Conservation (phyloP, 2,113 vertebrate genomes). For the Pleuronectes platessa region DNA sequence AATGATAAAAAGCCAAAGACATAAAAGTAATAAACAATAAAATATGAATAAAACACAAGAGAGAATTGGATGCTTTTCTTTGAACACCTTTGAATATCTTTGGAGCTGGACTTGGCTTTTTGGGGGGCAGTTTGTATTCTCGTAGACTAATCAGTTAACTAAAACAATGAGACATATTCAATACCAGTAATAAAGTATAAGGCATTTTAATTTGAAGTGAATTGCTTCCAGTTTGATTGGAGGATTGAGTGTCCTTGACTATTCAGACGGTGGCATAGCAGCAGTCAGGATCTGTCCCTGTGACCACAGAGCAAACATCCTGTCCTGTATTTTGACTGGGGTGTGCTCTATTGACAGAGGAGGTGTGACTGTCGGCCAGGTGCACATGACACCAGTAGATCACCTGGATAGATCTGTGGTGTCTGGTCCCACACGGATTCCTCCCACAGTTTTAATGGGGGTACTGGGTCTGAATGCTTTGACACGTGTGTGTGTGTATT, state of each 20-base stretch:
- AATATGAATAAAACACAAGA: no score
- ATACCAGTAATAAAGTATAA: no score
- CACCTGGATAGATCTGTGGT: neutral
- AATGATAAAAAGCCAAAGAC: no score
- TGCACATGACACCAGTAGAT: neutral
- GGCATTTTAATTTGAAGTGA: neutral
- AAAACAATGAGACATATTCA: neutral
- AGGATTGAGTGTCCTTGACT: no score
- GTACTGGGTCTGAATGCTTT: neutral
- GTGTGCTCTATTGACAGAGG: conserved; percentile 23
- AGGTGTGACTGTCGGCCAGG: conserved; percentile 21
- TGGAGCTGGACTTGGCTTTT: no score
- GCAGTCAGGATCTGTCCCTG: neutral
- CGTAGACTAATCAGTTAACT: no score
- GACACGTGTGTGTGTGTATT: neutral
- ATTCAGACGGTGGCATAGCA: neutral
- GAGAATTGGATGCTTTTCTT: neutral
- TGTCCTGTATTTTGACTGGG: conserved; percentile 15
- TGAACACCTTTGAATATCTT: no score
- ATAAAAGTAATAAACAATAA: no score
- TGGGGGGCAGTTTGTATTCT: no score
- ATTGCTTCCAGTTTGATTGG: neutral
- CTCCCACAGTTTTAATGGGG: conserved; percentile 7
- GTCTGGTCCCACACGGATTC: neutral
- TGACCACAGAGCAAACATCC: conserved; percentile 22